Conservation (phyloP, 2,797 vertebrate genomes). For the Neosilurus hyrtlii region DNA sequence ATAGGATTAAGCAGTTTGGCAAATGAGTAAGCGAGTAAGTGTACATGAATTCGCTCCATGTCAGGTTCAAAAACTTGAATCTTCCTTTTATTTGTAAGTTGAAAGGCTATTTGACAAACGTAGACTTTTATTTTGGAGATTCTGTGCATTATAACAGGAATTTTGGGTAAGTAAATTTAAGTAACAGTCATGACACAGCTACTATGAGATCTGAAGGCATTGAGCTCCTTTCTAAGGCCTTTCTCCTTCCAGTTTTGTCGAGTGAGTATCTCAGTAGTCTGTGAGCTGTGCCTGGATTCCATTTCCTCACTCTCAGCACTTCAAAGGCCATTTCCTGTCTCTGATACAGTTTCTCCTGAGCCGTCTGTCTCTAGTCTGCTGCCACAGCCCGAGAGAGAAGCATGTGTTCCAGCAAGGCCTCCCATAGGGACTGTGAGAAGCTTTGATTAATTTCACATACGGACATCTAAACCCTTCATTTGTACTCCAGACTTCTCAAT, state of each 20-base stretch:
- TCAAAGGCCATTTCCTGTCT: slow-evolving; percentile 59
- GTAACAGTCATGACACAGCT: no score
- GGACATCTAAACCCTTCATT: slow-evolving; percentile 26
- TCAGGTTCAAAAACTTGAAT: no score
- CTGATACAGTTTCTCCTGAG: slow-evolving; percentile 46
- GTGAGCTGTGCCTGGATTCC: slow-evolving; percentile 48
- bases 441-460: slow-evolving; percentile 42
- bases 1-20: no score
- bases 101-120: no score
- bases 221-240: slow-evolving; percentile 23
- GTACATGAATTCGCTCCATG: no score
- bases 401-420: slow-evolving; percentile 30
- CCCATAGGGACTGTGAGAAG: slow-evolving; percentile 40
- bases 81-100: no score
- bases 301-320: slow-evolving; percentile 59
- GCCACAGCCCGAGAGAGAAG: slow-evolving; percentile 42
- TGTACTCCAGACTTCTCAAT: slow-evolving; percentile 13
- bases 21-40: no score
- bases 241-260: slow-evolving; percentile 19
- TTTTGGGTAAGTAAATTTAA: no score
- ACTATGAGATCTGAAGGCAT: neutral
- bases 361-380: slow-evolving; percentile 44
- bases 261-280: slow-evolving; percentile 48
- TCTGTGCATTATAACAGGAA: no score
- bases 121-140: no score